Conservation (phyloP, 2,888 invertebrate species). For the Baronia brevicornis region DNA sequence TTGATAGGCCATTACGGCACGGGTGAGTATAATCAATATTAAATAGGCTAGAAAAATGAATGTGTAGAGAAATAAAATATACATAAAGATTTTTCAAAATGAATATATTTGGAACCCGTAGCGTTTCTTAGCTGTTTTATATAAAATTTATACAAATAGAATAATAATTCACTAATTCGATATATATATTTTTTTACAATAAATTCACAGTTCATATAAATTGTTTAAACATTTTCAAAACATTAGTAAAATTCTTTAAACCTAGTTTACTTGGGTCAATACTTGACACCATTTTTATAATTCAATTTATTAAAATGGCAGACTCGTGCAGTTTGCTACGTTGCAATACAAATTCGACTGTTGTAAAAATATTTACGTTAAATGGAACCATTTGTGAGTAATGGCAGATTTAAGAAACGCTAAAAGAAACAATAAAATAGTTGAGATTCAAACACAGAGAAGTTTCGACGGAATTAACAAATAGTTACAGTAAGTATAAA, state of each 20-base stretch:
- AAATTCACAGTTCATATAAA: slow-evolving; percentile 48
- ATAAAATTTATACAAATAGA: slow-evolving; percentile 64
- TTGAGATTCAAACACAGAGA: slow-evolving; percentile 66
- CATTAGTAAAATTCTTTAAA: slow-evolving; percentile 36
- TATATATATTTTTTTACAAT: slow-evolving; percentile 29
- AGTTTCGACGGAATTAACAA: slow-evolving; percentile 42
- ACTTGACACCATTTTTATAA: slow-evolving; percentile 56
- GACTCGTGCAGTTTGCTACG: too few species aligned
- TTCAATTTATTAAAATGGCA: slow-evolving; percentile 21
- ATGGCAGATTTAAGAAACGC: slow-evolving; percentile 46
- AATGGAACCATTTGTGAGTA: slow-evolving; percentile 10
- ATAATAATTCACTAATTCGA: slow-evolving; percentile 47
- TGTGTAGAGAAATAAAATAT: slow-evolving; percentile 26
- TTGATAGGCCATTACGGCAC: too few species aligned
- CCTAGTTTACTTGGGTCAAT: slow-evolving; percentile 44
- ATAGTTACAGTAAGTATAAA: slow-evolving; percentile 64
- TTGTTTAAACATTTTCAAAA: slow-evolving; percentile 36
- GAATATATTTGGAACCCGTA: slow-evolving; percentile 75
- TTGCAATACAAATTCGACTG: too few species aligned
- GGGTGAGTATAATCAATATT: too few species aligned
- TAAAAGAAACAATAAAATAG: slow-evolving; percentile 41
- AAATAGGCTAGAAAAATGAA: slow-evolving; percentile 15
- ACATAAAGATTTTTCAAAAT: slow-evolving; percentile 49
- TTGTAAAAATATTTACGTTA: slow-evolving; percentile 12
- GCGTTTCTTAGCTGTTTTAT: slow-evolving; percentile 72